Evolutionary conservation across 2,113 vertebrate genomes (phyloP).

Genomic region (Myxocyprinus asiaticus): DNA sequence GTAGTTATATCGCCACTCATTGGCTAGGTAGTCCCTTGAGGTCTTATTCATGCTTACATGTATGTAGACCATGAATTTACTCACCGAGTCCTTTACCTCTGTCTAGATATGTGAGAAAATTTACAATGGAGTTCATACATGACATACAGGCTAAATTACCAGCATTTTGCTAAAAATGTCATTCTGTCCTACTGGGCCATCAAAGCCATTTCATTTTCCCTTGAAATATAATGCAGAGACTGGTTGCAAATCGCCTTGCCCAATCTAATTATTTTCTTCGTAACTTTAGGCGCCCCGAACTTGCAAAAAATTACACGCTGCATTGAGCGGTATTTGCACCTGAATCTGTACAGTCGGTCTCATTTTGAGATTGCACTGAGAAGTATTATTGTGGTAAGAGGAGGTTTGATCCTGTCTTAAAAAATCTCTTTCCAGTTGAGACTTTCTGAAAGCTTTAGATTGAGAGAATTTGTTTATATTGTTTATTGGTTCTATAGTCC

Average conservation of each 20-base stretch:
- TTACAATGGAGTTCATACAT: conserved; percentile 18
- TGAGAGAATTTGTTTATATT: background rate
- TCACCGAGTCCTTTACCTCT: conserved; percentile 78
- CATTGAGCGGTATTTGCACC: conserved; percentile 29
- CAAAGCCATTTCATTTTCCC: conserved; percentile 34
- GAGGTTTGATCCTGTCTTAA: no score
- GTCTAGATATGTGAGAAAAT: conserved; percentile 63
- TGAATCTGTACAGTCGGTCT: background rate
- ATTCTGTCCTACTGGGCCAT: no score
- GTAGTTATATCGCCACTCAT: conserved; percentile 90
- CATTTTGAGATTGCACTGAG: conserved; percentile 13
- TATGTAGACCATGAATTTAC: conserved; percentile 89
- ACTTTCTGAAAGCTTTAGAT: no score
- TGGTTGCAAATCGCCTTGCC: conserved; percentile 8
- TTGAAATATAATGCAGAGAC: no score
- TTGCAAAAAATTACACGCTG: conserved; percentile 21
- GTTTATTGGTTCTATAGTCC: background rate
- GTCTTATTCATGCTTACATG: conserved; percentile 86
- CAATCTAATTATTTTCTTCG: conserved; percentile 36
- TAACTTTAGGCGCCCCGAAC: conserved; percentile 29
- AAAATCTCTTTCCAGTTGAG: no score
- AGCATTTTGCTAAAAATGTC: conserved; percentile 30
- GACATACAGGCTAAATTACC: background rate
- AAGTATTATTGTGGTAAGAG: background rate
- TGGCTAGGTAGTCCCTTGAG: conserved; percentile 84